Evolutionary conservation across 2,888 invertebrate genomes (phyloP).

Genomic region (Eugnorisma glareosa): DNA sequence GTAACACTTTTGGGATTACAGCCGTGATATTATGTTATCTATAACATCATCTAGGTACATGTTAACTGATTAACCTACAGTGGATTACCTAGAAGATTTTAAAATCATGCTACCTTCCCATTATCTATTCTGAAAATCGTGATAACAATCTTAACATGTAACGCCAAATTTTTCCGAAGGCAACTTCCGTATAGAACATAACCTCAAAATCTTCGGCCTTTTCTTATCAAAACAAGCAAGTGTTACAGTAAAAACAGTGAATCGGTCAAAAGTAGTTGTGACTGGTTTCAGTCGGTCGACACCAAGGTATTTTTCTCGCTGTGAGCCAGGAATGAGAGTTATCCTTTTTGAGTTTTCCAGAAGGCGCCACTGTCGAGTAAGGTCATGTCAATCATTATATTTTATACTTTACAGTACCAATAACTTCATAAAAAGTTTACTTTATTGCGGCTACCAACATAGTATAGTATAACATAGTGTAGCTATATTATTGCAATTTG

Average conservation of each 20-base stretch:
- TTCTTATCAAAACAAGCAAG: conserved; percentile 5
- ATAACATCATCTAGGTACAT: conserved; percentile 3
- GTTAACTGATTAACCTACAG: background rate
- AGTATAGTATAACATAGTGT: no score
- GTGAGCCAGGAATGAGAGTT: no score
- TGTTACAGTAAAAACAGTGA: background rate
- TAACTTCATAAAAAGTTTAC: no score
- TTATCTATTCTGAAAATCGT: background rate
- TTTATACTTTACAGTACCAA: no score
- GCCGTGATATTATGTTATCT: background rate
- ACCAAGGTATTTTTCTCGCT: no score
- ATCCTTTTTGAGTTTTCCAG: no score
- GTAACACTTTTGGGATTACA: background rate
- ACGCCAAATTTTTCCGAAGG: conserved; percentile 15
- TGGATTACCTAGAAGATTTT: background rate
- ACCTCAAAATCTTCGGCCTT: background rate
- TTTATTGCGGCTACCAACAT: no score
- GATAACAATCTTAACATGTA: conserved; percentile 6
- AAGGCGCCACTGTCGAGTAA: no score
- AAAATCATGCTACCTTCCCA: background rate
- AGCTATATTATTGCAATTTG: no score
- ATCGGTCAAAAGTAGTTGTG: background rate
- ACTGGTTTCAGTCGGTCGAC: background rate
- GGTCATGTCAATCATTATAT: no score
- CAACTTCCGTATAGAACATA: background rate